Evolutionary conservation across 2,888 invertebrate genomes (phyloP).

Genomic region (Xylota segnis): DNA sequence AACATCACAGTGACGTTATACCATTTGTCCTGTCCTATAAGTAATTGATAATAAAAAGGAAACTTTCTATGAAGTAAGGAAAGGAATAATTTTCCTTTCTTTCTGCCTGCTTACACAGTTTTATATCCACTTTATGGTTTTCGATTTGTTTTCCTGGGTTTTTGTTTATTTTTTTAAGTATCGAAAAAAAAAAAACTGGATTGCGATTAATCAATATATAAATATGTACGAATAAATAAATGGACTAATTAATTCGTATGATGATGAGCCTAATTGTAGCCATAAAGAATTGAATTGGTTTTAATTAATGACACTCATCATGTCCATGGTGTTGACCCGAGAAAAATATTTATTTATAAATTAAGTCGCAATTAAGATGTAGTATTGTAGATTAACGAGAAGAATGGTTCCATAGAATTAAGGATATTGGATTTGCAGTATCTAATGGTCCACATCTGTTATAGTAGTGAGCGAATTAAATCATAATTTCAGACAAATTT

Average conservation of each 20-base stretch:
- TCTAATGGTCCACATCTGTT: too few species aligned
- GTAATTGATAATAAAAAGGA: constrained; percentile 28
- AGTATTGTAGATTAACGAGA: background rate
- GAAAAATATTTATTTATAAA: background rate
- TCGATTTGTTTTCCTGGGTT: constrained; percentile 34
- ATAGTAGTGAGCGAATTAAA: too few species aligned
- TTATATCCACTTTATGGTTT: constrained; percentile 43
- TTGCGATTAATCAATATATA: constrained; percentile 60
- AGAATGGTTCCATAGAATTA: background rate
- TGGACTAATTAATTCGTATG: constrained; percentile 67
- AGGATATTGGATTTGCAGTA: too few species aligned
- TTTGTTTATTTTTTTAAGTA: constrained; percentile 16
- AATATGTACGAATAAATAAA: constrained; percentile 50
- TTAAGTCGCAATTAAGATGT: background rate
- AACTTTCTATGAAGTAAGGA: constrained; percentile 9
- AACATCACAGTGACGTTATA: constrained; percentile 26
- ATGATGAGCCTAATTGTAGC: constrained; percentile 54
- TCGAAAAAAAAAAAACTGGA: background rate
- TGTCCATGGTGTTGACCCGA: constrained; percentile 22
- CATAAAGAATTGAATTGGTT: constrained; percentile 36
- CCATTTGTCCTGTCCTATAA: constrained; percentile 40
- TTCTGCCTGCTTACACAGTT: constrained; percentile 12
- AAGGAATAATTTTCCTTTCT: background rate
- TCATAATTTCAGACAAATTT: too few species aligned
- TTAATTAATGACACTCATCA: constrained; percentile 54